phyloP scores from a whole-genome alignment of 2,888 invertebrate species.

The Morpho helenor region DNA sequence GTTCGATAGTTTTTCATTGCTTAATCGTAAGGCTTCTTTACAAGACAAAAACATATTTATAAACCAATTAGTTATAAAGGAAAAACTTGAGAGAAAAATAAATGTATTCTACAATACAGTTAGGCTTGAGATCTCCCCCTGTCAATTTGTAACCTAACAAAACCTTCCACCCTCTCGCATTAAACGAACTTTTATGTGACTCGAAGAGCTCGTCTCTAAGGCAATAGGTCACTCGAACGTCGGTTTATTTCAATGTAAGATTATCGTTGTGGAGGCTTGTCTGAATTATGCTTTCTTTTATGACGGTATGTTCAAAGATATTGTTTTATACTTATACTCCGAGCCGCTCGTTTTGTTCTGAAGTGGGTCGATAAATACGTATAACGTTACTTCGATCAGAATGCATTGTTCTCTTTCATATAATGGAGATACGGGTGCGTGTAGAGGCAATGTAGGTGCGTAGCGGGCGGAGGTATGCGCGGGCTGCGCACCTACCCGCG shows the following conservation, averaged over 20 bases:
- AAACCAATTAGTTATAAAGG: background rate
- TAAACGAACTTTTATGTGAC: constrained; percentile 49
- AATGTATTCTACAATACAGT: constrained; percentile 10
- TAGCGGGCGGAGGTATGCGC: constrained; percentile 49
- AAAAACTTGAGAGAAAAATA: constrained; percentile 8
- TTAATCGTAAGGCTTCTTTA: background rate
- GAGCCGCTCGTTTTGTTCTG: constrained; percentile 16
- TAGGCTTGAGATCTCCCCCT: constrained; percentile 27
- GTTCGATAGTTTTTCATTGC: background rate
- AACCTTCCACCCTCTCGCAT: constrained; percentile 42
- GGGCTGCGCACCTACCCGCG: constrained; percentile 62
- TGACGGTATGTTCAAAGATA: constrained; percentile 2
- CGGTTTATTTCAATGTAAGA: constrained; percentile 30
- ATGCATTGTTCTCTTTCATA: constrained; percentile 35
- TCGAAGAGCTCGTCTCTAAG: constrained; percentile 36
- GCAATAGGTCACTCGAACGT: constrained; percentile 48
- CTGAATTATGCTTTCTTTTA: constrained; percentile 8
- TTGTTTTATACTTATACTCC: constrained; percentile 9
- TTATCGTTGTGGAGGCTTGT: constrained; percentile 23
- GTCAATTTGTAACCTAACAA: constrained; percentile 36
- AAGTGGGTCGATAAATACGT: constrained; percentile 24
- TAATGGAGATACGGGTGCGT: constrained; percentile 40
- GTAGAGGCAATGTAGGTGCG: constrained; percentile 51
- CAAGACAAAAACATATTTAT: background rate
- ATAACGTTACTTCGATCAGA: constrained; percentile 29